phyloP scores from a whole-genome alignment of 1,140 invertebrate species.

The Eupristina koningsbergeri region DNA sequence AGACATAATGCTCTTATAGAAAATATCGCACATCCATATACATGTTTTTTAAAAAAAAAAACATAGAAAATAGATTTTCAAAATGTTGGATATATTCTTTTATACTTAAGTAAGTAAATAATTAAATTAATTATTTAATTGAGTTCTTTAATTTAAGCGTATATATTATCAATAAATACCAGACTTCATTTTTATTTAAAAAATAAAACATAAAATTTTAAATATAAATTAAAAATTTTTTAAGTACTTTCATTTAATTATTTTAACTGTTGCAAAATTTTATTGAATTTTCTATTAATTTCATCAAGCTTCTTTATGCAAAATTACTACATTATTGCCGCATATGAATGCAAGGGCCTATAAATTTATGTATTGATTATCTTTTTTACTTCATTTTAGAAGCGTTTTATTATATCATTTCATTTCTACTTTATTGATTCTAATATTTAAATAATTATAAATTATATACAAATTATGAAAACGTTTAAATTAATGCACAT shows the following conservation, averaged over 20 bases:
- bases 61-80: constrained; percentile 1
- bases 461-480: constrained; percentile 46
- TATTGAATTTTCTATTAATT: constrained; percentile 8
- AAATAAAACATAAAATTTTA: too few species aligned
- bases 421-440: constrained; percentile 10
- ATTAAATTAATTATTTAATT: too few species aligned
- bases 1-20: too few species aligned
- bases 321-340: neutral
- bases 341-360: neutral
- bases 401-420: constrained; percentile 5
- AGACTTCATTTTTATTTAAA: too few species aligned
- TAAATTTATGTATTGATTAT: neutral
- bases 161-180: too few species aligned
- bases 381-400: neutral
- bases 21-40: neutral
- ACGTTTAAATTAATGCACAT: constrained; percentile 9
- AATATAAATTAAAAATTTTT: constrained; percentile 23
- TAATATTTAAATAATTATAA: constrained; percentile 18
- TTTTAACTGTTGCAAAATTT: neutral
- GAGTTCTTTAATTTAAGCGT: too few species aligned
- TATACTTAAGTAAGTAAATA: too few species aligned
- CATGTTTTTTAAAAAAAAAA: neutral
- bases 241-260: neutral
- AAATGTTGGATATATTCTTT: too few species aligned
- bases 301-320: constrained; percentile 10